phyloP scores from a whole-genome alignment of 2,113 vertebrate genomes.

The Protobothrops flavoviridis region DNA sequence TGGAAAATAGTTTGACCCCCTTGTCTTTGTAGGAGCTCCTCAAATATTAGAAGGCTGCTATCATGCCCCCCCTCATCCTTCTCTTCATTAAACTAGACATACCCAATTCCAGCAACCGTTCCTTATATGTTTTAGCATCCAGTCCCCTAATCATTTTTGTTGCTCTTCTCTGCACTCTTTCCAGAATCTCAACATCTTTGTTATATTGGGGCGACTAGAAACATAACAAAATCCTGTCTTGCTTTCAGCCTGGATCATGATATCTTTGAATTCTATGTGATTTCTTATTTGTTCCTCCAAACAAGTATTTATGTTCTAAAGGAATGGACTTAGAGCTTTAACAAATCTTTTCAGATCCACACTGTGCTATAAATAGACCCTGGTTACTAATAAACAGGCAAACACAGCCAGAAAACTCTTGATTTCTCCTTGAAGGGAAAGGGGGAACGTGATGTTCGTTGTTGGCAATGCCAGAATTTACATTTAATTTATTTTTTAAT shows the following conservation, averaged over 20 bases:
- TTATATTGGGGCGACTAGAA: background rate
- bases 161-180: background rate
- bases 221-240: background rate
- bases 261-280: conserved; percentile 31
- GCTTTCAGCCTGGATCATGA: background rate
- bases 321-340: conserved; percentile 60
- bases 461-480: conserved; percentile 29
- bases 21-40: no score
- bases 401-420: conserved; percentile 58
- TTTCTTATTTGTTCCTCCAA: conserved; percentile 40
- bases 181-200: background rate
- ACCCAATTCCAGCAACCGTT: background rate
- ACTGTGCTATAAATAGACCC: conserved; percentile 61
- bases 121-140: background rate
- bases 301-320: conserved; percentile 45
- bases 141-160: background rate
- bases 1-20: no score
- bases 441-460: conserved; percentile 1
- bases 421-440: conserved; percentile 58
- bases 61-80: no score
- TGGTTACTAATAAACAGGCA: conserved; percentile 65
- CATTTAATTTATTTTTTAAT: background rate
- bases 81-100: background rate
- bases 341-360: conserved; percentile 54
- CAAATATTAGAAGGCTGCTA: no score